Evolutionary conservation across 2,888 invertebrate species (phyloP).

Genomic region (Cryptus viduatorius): DNA sequence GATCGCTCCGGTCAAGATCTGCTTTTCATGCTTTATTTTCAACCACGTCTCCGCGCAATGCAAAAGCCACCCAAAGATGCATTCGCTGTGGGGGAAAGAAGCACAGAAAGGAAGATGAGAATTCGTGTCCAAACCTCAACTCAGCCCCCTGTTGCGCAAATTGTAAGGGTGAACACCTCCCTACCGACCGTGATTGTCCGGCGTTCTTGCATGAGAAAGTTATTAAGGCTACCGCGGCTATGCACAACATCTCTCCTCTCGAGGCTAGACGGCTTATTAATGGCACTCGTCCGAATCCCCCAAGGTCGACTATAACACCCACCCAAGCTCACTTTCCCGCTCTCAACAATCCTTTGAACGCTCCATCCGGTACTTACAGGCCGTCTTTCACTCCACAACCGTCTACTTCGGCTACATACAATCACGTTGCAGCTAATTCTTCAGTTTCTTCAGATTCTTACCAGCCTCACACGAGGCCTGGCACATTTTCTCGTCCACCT

Average conservation of each 20-base stretch:
- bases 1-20: not conserved
- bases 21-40: not conserved
- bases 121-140: not conserved
- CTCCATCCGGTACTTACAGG: no score
- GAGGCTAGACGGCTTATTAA: slow-evolving; percentile 19
- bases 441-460: no score
- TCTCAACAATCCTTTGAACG: not conserved
- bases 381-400: no score
- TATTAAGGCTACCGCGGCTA: not conserved
- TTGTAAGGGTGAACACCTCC: not conserved
- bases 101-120: no score
- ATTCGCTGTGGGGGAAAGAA: not conserved
- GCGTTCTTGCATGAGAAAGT: slow-evolving; percentile 27
- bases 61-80: not conserved
- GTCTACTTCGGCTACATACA: no score
- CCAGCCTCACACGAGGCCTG: no score
- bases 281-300: no score
- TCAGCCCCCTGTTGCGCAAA: no score
- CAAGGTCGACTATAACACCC: not conserved
- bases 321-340: not conserved
- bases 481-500: no score
- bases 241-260: slow-evolving; percentile 23
- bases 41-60: not conserved
- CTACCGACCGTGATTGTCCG: not conserved
- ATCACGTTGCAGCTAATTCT: no score